Conservation (phyloP, 30 jellyfish, hydroid and myxozoan species). For the Sanderia malayensis region DNA sequence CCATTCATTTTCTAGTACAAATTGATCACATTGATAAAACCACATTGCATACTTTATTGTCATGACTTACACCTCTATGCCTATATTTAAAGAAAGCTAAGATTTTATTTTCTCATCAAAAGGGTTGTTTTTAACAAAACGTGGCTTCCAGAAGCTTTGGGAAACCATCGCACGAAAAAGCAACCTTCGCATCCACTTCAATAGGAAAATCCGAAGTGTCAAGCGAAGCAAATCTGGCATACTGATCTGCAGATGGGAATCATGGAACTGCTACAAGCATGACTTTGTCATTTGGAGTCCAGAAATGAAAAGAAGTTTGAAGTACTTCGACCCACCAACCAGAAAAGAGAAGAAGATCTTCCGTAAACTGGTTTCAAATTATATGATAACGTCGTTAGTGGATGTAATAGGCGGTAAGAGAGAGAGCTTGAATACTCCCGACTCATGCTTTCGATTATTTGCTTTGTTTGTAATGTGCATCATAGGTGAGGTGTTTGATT, state of each 20-base stretch:
- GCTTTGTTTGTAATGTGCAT: too few species aligned
- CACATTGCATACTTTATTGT: background rate
- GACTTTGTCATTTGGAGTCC: slow-evolving; percentile 95
- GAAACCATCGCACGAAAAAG: slow-evolving; percentile 53
- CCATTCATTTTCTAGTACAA: too few species aligned
- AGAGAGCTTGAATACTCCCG: too few species aligned
- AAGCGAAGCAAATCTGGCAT: slow-evolving; percentile 26
- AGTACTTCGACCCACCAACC: slow-evolving; percentile 7
- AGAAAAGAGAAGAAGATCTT: slow-evolving; percentile 16
- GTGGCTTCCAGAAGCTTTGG: slow-evolving; percentile 82
- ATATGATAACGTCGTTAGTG: slow-evolving; percentile 22
- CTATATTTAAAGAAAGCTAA: too few species aligned
- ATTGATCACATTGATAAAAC: too few species aligned
- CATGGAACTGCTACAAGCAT: slow-evolving; percentile 23
- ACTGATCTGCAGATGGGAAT: slow-evolving; percentile 7
- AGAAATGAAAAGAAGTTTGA: slow-evolving; percentile 64
- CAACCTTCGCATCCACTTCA: slow-evolving; percentile 33
- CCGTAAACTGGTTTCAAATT: slow-evolving; percentile 6
- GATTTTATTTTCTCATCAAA: too few species aligned
- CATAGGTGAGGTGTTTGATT: too few species aligned
- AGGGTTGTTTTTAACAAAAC: slow-evolving; percentile 59
- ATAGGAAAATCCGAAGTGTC: slow-evolving; percentile 25
- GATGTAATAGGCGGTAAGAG: slow-evolving; percentile 29
- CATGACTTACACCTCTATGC: background rate
- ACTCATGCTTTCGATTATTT: too few species aligned